Evolutionary conservation across 2,888 invertebrate genomes (phyloP).

Genomic region (Athripsodes cinereus): DNA sequence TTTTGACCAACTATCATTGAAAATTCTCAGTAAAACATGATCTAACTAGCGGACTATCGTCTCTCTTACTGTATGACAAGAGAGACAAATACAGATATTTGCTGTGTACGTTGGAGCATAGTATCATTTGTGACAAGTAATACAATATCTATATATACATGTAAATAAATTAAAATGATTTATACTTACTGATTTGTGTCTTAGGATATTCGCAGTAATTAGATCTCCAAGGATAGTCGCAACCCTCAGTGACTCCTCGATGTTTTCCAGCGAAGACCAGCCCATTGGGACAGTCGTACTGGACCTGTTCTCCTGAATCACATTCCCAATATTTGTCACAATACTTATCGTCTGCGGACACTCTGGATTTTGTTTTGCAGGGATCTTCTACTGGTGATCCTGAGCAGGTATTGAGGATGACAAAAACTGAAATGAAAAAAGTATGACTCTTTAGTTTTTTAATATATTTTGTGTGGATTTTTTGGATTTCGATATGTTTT

Average conservation of each 20-base stretch:
- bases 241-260: constrained; percentile 81
- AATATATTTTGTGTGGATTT: too few relatives aligned
- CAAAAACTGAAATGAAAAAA: neutral
- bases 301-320: constrained; percentile 71
- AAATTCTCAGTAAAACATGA: too few relatives aligned
- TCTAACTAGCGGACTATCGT: too few relatives aligned
- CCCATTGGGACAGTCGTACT: constrained; percentile 88
- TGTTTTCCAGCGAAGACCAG: constrained; percentile 85
- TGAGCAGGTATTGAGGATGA: constrained; percentile 15
- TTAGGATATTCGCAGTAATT: constrained; percentile 72
- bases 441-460: too few relatives aligned
- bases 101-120: too few relatives aligned
- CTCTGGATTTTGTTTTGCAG: constrained; percentile 71
- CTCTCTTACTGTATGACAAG: too few relatives aligned
- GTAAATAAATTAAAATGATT: too few relatives aligned
- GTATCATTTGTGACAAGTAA: too few relatives aligned
- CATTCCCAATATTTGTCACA: constrained; percentile 83
- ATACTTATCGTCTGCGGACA: constrained; percentile 72
- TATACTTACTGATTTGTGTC: constrained; percentile 59
- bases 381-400: constrained; percentile 61
- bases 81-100: too few relatives aligned
- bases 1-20: too few relatives aligned
- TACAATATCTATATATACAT: too few relatives aligned
- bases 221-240: constrained; percentile 85
- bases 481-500: too few relatives aligned